Evolutionary conservation across 2,888 invertebrate species (phyloP).

Genomic region (Ophion ventricosus): DNA sequence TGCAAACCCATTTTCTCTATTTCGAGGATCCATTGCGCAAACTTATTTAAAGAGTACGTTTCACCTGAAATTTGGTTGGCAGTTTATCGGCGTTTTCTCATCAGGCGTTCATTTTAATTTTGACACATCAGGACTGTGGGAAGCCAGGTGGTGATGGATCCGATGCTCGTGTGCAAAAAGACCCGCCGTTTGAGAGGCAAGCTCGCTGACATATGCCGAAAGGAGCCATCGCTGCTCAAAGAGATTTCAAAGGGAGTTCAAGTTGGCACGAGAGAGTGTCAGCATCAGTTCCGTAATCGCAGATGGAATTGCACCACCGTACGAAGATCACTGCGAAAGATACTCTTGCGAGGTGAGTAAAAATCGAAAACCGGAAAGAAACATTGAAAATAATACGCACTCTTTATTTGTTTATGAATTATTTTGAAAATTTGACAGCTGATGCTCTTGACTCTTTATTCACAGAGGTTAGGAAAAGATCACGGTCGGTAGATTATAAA

Average conservation of each 20-base stretch:
- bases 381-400: not conserved
- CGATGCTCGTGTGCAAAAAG: conserved; percentile 94
- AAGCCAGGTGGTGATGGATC: conserved; percentile 95
- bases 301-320: conserved; percentile 96
- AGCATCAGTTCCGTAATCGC: conserved; percentile 92
- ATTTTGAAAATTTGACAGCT: too few species aligned
- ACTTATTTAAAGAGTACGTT: too few species aligned
- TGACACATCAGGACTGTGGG: conserved; percentile 88
- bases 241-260: conserved; percentile 94
- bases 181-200: conserved; percentile 90
- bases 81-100: not conserved
- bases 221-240: conserved; percentile 91
- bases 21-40: too few species aligned
- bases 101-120: not conserved
- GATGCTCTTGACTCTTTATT: too few species aligned
- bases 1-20: too few species aligned
- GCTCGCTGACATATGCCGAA: conserved; percentile 92
- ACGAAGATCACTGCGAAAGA: conserved; percentile 92
- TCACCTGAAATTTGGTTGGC: too few species aligned
- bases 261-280: conserved; percentile 93
- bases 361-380: not conserved
- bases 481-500: too few species aligned
- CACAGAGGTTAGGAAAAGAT: too few species aligned
- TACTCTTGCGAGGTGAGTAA: conserved; percentile 91
- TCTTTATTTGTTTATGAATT: too few species aligned